phyloP scores from a whole-genome alignment of 2,113 vertebrate species.

The Cryptotis parvus region DNA sequence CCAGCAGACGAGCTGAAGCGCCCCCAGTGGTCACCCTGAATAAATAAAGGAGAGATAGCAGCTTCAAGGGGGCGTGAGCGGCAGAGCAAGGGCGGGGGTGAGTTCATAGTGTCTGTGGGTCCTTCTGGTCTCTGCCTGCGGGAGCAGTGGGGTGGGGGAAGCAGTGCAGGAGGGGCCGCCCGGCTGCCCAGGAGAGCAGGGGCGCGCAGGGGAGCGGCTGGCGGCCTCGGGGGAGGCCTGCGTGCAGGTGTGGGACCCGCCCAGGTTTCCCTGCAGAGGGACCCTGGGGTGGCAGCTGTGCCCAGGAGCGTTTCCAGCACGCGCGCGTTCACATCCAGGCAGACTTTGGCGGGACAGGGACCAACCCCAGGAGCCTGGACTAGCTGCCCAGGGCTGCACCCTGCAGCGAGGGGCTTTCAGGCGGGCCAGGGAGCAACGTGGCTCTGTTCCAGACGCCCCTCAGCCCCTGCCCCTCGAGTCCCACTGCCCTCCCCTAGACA shows the following conservation, averaged over 20 bases:
- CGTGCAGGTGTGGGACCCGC: slow-evolving; percentile 30
- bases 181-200: not conserved
- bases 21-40: slow-evolving; percentile 80
- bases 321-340: slow-evolving; percentile 52
- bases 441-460: no score
- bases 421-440: no score
- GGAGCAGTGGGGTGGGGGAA: not conserved
- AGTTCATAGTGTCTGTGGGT: slow-evolving; percentile 67
- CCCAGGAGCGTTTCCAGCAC: accelerated
- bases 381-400: no score
- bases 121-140: not conserved
- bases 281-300: not conserved
- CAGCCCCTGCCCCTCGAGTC: slow-evolving; percentile 40
- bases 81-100: not conserved
- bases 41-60: slow-evolving; percentile 83
- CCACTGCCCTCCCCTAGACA: slow-evolving; percentile 21
- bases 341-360: slow-evolving; percentile 54
- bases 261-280: no score
- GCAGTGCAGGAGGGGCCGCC: not conserved
- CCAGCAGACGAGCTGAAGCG: slow-evolving; percentile 53
- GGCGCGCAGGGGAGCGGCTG: not conserved
- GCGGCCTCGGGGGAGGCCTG: not conserved
- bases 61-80: slow-evolving; percentile 69
- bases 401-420: no score
- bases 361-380: slow-evolving; percentile 70